Base-by-base conservation (phyloP, 2,888 invertebrate species). In the Leptinotarsa peninsularis region DNA sequence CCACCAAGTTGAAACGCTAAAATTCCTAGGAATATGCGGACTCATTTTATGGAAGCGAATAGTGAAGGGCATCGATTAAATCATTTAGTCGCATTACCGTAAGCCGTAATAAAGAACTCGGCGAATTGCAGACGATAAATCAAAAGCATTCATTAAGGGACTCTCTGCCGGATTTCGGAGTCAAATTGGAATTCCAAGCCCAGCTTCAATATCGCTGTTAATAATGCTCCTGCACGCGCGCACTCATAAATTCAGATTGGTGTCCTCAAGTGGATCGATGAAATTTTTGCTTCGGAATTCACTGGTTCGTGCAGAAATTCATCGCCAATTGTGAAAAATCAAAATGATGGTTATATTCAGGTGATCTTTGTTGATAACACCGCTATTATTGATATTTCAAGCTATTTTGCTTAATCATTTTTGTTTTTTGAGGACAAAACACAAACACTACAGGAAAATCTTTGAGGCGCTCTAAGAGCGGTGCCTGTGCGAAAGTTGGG, bases 121-220 rank as follows among this genome's bases (percentile, higher is more conserved):
- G 82, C 84, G 85, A 85, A 86, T 85, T 85, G 84, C 84, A 68
- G 84, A 82, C 86, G 83, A 87, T 87, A 87, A 88, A 88, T 87
- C 87, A 87, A 87, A 87, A 87, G 86, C 84, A 83, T 85, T 87
- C 88, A 87, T 88, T 88, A 87, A 85, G 85, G 83, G 83, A 83
- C 83, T 84, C 83, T 84, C 84, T 81, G 83, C 85, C 86, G 86
- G 86, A 86, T 86, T 87, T 86, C 85, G 80, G 85, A 86, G 86
- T 84, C 87, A 87, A 88, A 88, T 88, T 87, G 87, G 84, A 87
- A 87, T 87, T 87, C 87, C 87, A 78, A 84, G 79, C 84, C 83
- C 83, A 82, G 86, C 85, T 85, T 83, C 86, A 85, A 86, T 87
- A 86, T 85, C 83, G 85, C 83, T 85, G 86, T 86, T 86, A 86